Percentiles rank a stretch among this genome's conserved stretches.
These are phyloP conservation scores for Buphagus erythrorhynchus DNA, from an alignment of 2,797 vertebrate species.

Conservation along the genomic window DNA sequence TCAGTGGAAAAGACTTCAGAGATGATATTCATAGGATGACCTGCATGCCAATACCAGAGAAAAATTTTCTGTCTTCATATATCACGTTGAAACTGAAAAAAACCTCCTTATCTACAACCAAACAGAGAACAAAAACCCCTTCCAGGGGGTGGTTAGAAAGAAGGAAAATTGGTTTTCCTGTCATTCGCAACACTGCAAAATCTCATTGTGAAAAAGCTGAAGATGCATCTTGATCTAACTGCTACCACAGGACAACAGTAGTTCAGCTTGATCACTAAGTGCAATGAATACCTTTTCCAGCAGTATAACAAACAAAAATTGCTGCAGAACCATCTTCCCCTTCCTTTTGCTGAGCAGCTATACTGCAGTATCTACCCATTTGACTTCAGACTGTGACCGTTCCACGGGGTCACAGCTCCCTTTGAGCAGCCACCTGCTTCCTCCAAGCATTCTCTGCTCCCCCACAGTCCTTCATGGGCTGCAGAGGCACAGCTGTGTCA, in stretches of 20 bases:
- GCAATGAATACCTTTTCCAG: not conserved
- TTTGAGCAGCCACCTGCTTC: not conserved
- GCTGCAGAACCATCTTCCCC: not conserved
- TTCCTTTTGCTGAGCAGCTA: not conserved
- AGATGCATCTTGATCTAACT: not conserved
- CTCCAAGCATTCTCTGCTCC: not conserved
- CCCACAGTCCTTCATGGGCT: accelerated
- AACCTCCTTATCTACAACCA: not conserved
- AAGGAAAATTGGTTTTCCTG: not conserved
- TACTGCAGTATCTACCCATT: not conserved
- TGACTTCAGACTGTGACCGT: not conserved
- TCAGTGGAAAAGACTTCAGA: not conserved
- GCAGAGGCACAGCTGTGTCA: not conserved
- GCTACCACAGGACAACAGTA: not conserved
- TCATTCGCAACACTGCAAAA: not conserved
- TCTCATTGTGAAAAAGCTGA: not conserved
- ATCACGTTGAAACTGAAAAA: not conserved
- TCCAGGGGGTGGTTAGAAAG: not conserved
- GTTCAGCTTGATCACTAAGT: not conserved
- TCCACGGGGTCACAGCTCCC: accelerated
- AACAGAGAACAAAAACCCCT: not conserved
- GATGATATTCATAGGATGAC: not conserved
- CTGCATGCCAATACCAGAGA: not conserved
- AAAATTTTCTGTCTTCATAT: not conserved
- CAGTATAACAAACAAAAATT: not conserved